A percentile compares a stretch with the other conserved stretches of the same genome.
Conservation (phyloP, 2,797 vertebrate species). For the Acanthornis magna region DNA sequence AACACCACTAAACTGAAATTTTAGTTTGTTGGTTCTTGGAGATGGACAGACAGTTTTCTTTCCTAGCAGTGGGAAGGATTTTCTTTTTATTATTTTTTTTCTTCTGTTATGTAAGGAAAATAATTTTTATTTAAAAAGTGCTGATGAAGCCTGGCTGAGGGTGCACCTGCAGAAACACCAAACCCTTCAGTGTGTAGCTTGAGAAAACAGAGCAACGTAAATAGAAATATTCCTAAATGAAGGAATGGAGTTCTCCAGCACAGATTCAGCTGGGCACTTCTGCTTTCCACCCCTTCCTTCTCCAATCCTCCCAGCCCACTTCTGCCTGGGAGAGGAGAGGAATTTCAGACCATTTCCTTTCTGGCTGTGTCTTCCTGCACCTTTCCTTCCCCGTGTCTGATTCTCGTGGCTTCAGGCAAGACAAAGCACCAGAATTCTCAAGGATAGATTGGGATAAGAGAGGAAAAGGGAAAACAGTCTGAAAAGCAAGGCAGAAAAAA, state of each 20-base stretch:
- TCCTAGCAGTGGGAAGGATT: neutral
- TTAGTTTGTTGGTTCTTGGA: neutral
- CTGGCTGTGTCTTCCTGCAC: neutral
- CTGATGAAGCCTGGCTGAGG: neutral
- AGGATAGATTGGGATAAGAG: neutral
- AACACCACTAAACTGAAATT: neutral
- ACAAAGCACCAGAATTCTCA: neutral
- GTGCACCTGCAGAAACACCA: neutral
- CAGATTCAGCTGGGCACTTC: neutral
- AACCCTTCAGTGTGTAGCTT: fast-evolving
- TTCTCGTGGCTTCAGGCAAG: neutral
- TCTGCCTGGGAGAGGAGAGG: neutral
- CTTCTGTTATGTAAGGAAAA: neutral
- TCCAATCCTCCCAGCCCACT: neutral
- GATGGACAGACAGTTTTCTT: neutral
- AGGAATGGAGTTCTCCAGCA: neutral
- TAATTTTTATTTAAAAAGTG: neutral
- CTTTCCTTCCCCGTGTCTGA: neutral
- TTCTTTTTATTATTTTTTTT: neutral
- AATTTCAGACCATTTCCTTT: neutral
- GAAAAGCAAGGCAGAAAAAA: neutral
- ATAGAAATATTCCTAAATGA: neutral
- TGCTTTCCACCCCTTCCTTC: neutral
- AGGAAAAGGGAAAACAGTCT: neutral
- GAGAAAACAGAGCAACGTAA: neutral